Evolutionary conservation across 1,140 invertebrate species (phyloP), one percentile per base, ranked within the genome.

Genomic region (Tetramorium simillimum): DNA sequence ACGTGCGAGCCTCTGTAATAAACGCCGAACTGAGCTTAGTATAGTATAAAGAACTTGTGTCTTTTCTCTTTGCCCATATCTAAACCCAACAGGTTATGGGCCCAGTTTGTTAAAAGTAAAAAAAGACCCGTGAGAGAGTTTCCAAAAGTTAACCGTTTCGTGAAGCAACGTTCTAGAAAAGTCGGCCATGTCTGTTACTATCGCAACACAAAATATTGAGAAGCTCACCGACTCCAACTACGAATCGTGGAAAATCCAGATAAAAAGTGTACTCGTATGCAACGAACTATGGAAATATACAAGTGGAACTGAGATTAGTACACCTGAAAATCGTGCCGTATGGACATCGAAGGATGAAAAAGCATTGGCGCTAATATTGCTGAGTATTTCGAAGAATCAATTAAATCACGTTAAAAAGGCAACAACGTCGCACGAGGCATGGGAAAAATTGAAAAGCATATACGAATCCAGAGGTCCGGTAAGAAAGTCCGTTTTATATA

Each of bases 201-300:
- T 43, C 40, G 12, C 4, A 2, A 69, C n/a, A 0, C 65, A 69
- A 46, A 24, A 24, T 10, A 46, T 69, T n/a, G 40, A 46, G 12
- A 69, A 69, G 7, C 1, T 69, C 1, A 46, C 21, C 10, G 65
- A 46, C 4, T 6, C 4, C 3, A 69, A 69, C 6, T 69, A 69
- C 4, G 40, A 69, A 69, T 69, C 40, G 0, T 67, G 49, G 62
- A 80, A 80, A 2, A 40, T 80, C 2, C 62, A 80, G 65, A 80
- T 80, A 53, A 77, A 53, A 49, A 46, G 40, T 40, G 3, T 80
- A 56, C 37, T 80, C 5, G 28, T 67, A 1, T 67, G 46, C 18
- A 80, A 80, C n/a, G 49, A 80, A 40, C n/a, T 80, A 40, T 80
- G 77, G 49, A 40, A 33, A 16, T 80, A 67, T 3, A 37, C 51